These are phyloP conservation scores for Peromyscus californicus DNA, from an alignment of 2,113 vertebrate species.

Conservation along the genomic window DNA sequence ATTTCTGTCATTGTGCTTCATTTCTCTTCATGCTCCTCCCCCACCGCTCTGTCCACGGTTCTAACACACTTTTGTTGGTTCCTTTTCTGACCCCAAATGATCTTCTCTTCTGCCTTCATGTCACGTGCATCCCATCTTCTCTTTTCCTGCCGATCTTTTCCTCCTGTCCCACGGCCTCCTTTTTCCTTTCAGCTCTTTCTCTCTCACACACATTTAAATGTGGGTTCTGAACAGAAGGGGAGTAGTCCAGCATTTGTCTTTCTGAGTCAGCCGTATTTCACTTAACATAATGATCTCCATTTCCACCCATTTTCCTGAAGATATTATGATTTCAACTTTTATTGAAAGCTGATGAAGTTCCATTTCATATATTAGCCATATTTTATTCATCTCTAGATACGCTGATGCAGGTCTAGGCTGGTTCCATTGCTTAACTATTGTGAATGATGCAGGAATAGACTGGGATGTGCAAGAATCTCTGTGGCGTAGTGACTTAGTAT, in stretches of 20 bases:
- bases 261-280: background rate
- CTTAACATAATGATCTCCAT: background rate
- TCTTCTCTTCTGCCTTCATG: background rate
- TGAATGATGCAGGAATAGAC: background rate
- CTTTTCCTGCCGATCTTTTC: background rate
- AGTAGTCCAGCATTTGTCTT: background rate
- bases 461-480: background rate
- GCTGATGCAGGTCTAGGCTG: background rate
- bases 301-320: background rate
- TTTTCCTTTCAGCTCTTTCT: no score
- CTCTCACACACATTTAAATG: no score
- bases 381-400: background rate
- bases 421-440: background rate
- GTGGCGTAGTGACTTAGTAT: background rate
- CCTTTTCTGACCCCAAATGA: background rate
- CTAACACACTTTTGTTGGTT: no score
- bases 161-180: no score
- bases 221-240: background rate
- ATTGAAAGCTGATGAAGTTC: background rate
- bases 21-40: no score
- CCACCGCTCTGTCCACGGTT: no score
- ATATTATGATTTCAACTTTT: background rate
- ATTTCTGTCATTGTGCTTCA: background rate
- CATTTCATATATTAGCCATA: background rate
- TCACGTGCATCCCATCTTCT: no score